Base-by-base conservation (phyloP, 2,888 invertebrate species). In the Pollenia griseotomentosa region DNA sequence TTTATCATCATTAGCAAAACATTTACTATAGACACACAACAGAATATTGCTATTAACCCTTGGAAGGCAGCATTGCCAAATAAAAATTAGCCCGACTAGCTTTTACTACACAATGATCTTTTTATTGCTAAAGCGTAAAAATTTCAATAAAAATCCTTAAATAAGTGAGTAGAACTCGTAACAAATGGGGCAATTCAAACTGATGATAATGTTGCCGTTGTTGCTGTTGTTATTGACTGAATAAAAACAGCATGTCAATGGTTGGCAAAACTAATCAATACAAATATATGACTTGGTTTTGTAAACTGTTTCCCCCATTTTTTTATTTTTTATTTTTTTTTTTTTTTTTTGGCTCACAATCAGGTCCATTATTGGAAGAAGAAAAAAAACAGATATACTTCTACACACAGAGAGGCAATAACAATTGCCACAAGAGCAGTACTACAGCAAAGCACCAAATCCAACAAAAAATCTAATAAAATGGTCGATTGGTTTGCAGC, bases 81-180 rank as follows among this genome's bases (percentile, higher is more conserved):
- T 8, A 46, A n/a, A 71, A 65, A 65, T 65, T 68, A 70, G 78
- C 40, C 68, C 9, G 59, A 16, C 10, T 59, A 16, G 70, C 68
- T 79, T 48, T 61, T 59, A 48, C 48, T 19, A 51, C 63, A 51
- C 33, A 40, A 46, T 40, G 66, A 66, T 66, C 79, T 59, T 74
- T 83, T 79, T 79, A 84, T 84, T 84, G 79, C 61, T 73, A 55
- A 61, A 61, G 51, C 79, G 68, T 63, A 84, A 63, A 74, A 73
- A 75, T 85, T 68, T 74, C 84, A 74, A 80, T 85, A 85, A 85
- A 85, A 75, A 42, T 84, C 79, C 61, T 61, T 61, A 84, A 66
- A 73, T 78, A 46, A 33, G 33, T 33, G 33, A 33, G 33, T 33
- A 33, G 57, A 53, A 40, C 65, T 57, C 46, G 9, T 16, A 42